A percentile compares a stretch with the other conserved stretches of the same genome.
Conservation (phyloP, 2,888 invertebrate genomes). For the Glyphotaelius pellucidus region DNA sequence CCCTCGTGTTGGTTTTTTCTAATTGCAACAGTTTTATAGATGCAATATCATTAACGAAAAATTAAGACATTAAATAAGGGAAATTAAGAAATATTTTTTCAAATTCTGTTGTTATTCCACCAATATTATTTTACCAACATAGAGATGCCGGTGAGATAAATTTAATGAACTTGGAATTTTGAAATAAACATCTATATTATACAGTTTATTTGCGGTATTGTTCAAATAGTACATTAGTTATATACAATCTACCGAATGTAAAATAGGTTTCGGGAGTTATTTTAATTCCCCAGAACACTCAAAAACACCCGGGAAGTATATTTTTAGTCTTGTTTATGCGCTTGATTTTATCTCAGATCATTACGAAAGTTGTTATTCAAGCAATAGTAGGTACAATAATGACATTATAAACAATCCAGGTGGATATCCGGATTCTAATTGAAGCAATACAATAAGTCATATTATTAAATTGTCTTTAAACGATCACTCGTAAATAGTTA, state of each 20-base stretch:
- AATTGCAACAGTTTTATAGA: not conserved
- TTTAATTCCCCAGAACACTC: not conserved
- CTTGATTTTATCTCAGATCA: not conserved
- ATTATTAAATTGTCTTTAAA: not conserved
- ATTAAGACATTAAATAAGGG: not conserved
- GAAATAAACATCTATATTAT: not conserved
- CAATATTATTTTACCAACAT: not conserved
- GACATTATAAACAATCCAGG: not conserved
- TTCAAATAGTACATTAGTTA: not conserved
- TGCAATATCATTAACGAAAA: not conserved
- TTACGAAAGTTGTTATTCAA: not conserved
- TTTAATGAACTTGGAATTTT: constrained; percentile 1
- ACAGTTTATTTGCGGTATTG: not conserved
- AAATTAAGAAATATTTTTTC: not conserved
- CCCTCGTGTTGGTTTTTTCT: constrained; percentile 59
- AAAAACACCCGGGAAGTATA: not conserved
- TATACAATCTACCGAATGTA: not conserved
- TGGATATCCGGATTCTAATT: not conserved
- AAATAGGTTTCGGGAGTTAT: not conserved
- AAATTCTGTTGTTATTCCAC: not conserved
- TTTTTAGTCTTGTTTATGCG: not conserved
- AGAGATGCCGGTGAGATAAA: constrained; percentile 22
- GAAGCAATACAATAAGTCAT: not conserved
- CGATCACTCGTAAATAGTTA: not conserved
- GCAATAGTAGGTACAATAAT: not conserved